Evolutionary conservation across 2,888 invertebrate genomes (phyloP), one percentile per base, ranked within the genome.

Genomic region (Scaptomyza caliginosa): DNA sequence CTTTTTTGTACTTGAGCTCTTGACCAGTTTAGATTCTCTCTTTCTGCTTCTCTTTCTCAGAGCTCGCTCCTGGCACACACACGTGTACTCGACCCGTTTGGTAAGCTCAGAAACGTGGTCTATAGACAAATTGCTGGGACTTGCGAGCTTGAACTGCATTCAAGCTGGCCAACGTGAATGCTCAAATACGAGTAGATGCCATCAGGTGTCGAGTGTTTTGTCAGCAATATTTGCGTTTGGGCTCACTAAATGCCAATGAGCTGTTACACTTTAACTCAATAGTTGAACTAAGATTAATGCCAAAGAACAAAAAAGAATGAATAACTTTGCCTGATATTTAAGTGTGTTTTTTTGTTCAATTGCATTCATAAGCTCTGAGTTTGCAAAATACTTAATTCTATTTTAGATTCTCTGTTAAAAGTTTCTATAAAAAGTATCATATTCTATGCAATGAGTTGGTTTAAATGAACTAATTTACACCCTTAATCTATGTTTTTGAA

Each of bases 151-250:
- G 26, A 59, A 19, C 50, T 39, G 43, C 42, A 59, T 65, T 63
- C 62, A 32, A 77, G 68, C 68, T 67, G 52, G 52, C 64, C 70
- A 49, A 43, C 62, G 42, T 16, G 16, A 34, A 36, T 32, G 49
- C 65, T 62, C 52, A 50, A 50, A 39, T 28, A 34, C 57, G 45
- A 55, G 49, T 26, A 64, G 67, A 67, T 74, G 69, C 72, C 78
- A 75, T 82, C 89, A 89, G 88, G 90, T 89, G 89, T 89, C 89
- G 89, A 87, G 83, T 88, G 85, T 89, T 90, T 87, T 88, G 90
- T 88, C 88, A 89, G 84, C 86, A 86, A 86, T 89, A 88, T 89
- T 89, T 88, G 80, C 88, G 81, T 87, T 90, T 84, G 60, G 84
- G 67, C 71, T 57, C 71, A 71, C 54, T 54, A 46, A 75, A 75